These are phyloP conservation scores for Amazona vittata DNA, from an alignment of 2,113 vertebrate species.

Conservation along the genomic window DNA sequence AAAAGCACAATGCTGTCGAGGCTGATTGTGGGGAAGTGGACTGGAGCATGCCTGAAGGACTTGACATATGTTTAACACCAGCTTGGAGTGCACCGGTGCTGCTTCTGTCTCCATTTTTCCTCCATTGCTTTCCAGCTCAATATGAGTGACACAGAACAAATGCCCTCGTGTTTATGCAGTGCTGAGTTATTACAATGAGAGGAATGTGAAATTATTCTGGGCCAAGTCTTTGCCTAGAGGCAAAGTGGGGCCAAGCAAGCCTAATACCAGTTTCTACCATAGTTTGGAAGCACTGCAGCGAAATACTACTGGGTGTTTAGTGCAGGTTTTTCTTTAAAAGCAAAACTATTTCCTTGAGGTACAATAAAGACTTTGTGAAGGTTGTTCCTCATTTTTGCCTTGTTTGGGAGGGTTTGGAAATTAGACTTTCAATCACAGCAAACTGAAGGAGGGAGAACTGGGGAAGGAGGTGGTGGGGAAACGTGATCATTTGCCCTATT, in stretches of 20 bases:
- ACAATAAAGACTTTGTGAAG: background rate
- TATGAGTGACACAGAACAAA: background rate
- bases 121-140: background rate
- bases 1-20: too few relatives aligned
- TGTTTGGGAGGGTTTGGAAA: background rate
- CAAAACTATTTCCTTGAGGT: background rate
- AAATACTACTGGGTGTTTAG: background rate
- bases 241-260: background rate
- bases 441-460: background rate
- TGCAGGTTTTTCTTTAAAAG: background rate
- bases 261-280: background rate
- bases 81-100: background rate
- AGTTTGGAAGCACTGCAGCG: background rate
- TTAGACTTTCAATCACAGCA: background rate
- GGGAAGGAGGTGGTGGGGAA: background rate
- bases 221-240: background rate
- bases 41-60: background rate
- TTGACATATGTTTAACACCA: background rate
- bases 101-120: background rate
- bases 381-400: background rate
- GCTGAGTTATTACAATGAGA: background rate
- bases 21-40: background rate
- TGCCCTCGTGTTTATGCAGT: background rate
- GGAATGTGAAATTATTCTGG: background rate
- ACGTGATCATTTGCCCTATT: constrained; percentile 54